phyloP scores from a whole-genome alignment of 2,113 vertebrate species.

The Amphiprion percula region DNA sequence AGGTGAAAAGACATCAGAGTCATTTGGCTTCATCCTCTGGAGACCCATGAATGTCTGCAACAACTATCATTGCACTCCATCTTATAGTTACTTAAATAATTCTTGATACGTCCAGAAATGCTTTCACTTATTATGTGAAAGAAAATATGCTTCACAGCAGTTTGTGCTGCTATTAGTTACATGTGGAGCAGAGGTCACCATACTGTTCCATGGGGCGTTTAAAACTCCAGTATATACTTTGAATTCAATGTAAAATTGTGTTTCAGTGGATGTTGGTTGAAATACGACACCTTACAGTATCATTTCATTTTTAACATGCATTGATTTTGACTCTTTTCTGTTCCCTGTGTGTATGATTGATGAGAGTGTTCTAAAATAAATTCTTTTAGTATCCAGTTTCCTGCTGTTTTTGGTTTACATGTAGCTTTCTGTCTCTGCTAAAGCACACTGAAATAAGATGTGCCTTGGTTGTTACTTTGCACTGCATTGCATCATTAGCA shows the following conservation, averaged over 20 bases:
- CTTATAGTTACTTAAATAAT: background rate
- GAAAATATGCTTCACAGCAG: background rate
- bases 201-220: too few relatives aligned
- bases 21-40: background rate
- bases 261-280: too few relatives aligned
- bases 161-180: too few relatives aligned
- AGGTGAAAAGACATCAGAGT: background rate
- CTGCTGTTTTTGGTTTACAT: background rate
- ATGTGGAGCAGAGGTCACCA: too few relatives aligned
- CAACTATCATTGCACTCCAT: conserved; percentile 10
- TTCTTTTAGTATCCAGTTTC: too few relatives aligned
- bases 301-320: too few relatives aligned
- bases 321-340: too few relatives aligned
- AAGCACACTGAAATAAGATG: conserved; percentile 23
- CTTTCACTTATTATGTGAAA: background rate
- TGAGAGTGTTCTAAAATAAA: too few relatives aligned
- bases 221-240: too few relatives aligned
- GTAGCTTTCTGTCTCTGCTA: background rate
- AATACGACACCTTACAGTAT: too few relatives aligned
- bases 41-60: background rate
- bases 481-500: conserved; percentile 60
- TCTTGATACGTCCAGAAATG: background rate
- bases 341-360: too few relatives aligned
- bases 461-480: conserved; percentile 43
- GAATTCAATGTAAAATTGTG: too few relatives aligned